These are phyloP conservation scores for Chaetops frenatus DNA, from an alignment of 2,113 vertebrate genomes.

Conservation along the genomic window DNA sequence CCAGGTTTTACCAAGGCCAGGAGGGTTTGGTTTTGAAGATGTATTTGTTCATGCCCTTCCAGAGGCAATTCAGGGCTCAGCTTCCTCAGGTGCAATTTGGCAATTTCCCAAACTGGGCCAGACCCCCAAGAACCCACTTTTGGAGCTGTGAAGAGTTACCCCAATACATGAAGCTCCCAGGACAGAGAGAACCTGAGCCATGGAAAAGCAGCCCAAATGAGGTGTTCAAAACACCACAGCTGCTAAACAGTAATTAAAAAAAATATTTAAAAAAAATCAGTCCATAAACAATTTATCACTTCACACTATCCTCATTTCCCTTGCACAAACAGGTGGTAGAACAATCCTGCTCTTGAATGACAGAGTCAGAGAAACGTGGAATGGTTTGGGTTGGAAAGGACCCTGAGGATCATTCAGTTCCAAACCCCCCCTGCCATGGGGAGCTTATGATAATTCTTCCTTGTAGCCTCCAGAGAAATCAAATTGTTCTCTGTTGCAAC, in stretches of 20 bases:
- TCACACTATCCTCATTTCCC: not conserved
- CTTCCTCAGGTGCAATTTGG: not conserved
- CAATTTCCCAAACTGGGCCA: not conserved
- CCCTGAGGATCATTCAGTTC: not conserved
- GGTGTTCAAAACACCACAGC: not conserved
- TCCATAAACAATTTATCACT: not conserved
- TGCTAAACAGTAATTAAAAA: not conserved
- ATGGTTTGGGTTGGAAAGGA: not conserved
- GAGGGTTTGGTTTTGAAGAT: not conserved
- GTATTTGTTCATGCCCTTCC: not conserved
- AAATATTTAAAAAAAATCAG: not conserved
- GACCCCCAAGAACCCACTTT: not conserved
- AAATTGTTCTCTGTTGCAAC: not conserved
- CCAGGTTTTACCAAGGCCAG: not conserved
- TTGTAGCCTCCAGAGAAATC: not conserved
- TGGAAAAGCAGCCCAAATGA: not conserved
- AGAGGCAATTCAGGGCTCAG: not conserved
- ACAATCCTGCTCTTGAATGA: not conserved
- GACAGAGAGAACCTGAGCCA: not conserved
- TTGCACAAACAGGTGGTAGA: not conserved
- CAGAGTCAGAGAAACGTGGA: not conserved
- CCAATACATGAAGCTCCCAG: not conserved
- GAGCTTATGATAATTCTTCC: not conserved
- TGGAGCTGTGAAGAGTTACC: not conserved
- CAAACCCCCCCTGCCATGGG: not conserved